Percentiles rank a stretch among this genome's conserved stretches.
Conservation (phyloP, 2,113 vertebrate genomes). For the Gymnobelideus leadbeateri region DNA sequence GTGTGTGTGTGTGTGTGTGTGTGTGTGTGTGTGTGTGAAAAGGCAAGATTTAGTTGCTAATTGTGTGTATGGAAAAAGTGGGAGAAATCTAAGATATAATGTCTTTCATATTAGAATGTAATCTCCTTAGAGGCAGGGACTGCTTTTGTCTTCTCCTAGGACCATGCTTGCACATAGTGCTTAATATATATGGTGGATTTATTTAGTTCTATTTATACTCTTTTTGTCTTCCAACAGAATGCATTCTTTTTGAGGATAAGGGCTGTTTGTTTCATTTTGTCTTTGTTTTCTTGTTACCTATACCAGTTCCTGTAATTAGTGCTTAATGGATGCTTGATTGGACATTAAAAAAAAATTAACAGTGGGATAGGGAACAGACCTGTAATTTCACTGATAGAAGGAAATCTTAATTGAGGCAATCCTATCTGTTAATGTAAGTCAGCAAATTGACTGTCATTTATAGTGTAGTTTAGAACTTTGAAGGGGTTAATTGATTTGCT, state of each 20-base stretch:
- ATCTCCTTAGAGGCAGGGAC: too few relatives aligned
- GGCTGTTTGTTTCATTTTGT: not conserved
- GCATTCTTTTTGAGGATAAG: not conserved
- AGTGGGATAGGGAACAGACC: not conserved
- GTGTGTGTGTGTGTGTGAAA: too few relatives aligned
- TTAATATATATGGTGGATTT: too few relatives aligned
- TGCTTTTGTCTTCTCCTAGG: too few relatives aligned
- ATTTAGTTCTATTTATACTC: not conserved
- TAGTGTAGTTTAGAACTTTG: not conserved
- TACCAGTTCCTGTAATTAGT: not conserved
- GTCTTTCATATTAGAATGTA: too few relatives aligned
- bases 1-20: too few relatives aligned
- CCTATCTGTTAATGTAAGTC: not conserved
- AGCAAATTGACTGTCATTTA: not conserved
- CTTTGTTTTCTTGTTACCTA: not conserved
- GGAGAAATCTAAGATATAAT: too few relatives aligned
- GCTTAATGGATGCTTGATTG: not conserved
- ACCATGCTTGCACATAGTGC: too few relatives aligned
- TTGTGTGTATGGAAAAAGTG: too few relatives aligned
- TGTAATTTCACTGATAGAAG: not conserved
- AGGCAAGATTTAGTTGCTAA: too few relatives aligned
- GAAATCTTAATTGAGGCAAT: not conserved
- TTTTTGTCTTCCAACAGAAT: not conserved
- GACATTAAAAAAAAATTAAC: not conserved
- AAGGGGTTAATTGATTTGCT: not conserved